Percentiles rank a stretch among this genome's conserved stretches.
phyloP scores from a whole-genome alignment of 1,140 invertebrate species.

The Drosophila pallidifrons region DNA sequence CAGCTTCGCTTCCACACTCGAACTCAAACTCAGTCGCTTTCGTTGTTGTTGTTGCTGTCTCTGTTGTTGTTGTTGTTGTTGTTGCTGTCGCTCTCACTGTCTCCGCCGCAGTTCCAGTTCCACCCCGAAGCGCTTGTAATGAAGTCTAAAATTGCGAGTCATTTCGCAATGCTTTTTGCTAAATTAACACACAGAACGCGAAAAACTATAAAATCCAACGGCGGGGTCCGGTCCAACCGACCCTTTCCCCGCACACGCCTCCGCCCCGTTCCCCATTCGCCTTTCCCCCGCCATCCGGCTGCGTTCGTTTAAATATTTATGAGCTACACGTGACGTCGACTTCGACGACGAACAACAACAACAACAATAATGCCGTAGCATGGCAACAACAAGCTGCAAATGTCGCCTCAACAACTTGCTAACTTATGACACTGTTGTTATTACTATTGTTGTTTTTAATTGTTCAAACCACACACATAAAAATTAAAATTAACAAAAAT shows the following conservation, averaged over 20 bases:
- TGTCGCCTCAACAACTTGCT: conserved; percentile 29
- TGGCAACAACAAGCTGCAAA: conserved; percentile 36
- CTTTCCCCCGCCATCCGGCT: neutral
- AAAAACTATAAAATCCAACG: conserved; percentile 65
- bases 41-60: no score
- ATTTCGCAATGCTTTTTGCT: conserved; percentile 77
- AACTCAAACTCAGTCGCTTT: neutral
- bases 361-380: conserved; percentile 24
- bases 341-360: conserved; percentile 17
- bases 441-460: conserved; percentile 34
- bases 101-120: conserved; percentile 1
- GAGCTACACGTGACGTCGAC: conserved; percentile 69
- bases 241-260: neutral
- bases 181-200: conserved; percentile 70
- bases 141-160: conserved; percentile 73
- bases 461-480: conserved; percentile 31
- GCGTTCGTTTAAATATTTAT: conserved; percentile 73
- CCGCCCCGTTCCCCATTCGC: neutral
- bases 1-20: neutral
- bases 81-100: no score
- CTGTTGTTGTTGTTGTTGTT: no score
- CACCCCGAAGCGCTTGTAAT: conserved; percentile 48
- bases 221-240: conserved; percentile 25
- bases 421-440: conserved; percentile 35
- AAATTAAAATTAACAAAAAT: conserved; percentile 13